Evolutionary conservation across 1,140 invertebrate genomes (phyloP), one percentile per base, ranked within the genome.

Genomic region (Nasonia longicornis): DNA sequence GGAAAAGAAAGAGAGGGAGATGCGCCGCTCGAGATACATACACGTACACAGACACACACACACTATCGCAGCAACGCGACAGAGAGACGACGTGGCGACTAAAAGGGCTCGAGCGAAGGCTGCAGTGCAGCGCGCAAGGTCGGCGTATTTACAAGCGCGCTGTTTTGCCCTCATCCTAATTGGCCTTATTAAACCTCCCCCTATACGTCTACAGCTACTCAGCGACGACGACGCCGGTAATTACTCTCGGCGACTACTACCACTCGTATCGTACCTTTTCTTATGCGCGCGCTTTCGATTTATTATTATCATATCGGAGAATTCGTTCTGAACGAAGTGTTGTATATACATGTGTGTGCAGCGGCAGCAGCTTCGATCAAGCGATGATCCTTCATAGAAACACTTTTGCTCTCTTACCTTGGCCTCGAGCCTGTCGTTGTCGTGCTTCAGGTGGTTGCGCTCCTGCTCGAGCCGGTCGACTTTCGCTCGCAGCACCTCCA

Each of bases 381-480:
- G 35, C 22, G 69, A 4, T 35, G 78, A 74, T 67, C 67, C 71
- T 26, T 81, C 74, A 72, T 64, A 70, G 79, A 75, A 76, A 76
- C 64, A 80, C 73, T 71, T 81, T 77, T 81, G 22, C 52, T 31
- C 52, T 31, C 94, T 94, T 90, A 98, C 97, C 95, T 97, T 97
- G 80, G 94, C 94, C 90, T 98, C 97, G 79, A 98, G 91, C 91
- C 95, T 95, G 85, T 97, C 96, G 87, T 96, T 97, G 85, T 97
- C 95, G 85, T 95, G 94, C 91, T 98, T 98, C 87, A 97, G 92
- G 84, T 95, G 93, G 85, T 93, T 94, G 80, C 96, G 93, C 88
- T 98, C 97, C 86, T 93, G 93, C 88, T 98, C 97, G 83, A 97
- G 90, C 89, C 96, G 97, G 75, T 98, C 97, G 83, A 97, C 89